Evolutionary conservation across 1,140 invertebrate genomes (phyloP).

Genomic region (Andricus grossulariae): DNA sequence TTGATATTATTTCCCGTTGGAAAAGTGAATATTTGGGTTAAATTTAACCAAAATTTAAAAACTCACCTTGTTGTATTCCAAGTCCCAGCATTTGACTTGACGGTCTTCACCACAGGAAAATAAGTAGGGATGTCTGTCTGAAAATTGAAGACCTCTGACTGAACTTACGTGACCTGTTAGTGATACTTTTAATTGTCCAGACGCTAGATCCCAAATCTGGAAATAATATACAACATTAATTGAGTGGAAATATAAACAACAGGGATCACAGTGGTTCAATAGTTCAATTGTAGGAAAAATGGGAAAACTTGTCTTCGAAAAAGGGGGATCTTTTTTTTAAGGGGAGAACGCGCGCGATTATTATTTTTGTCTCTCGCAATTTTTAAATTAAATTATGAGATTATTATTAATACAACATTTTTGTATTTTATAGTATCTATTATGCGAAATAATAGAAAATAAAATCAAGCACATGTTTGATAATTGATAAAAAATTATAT

Average conservation of each 20-base stretch:
- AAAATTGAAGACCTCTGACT: slow-evolving; percentile 96
- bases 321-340: too few species aligned
- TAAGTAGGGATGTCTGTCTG: slow-evolving; percentile 95
- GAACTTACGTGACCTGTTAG: slow-evolving; percentile 98
- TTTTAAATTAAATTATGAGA: too few species aligned
- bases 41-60: slow-evolving; percentile 11
- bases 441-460: too few species aligned
- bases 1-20: background rate
- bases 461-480: too few species aligned
- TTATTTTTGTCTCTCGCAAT: too few species aligned
- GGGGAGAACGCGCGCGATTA: too few species aligned
- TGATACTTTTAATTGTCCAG: slow-evolving; percentile 96
- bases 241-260: background rate
- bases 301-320: too few species aligned
- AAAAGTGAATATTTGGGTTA: background rate
- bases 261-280: too few species aligned
- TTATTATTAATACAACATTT: too few species aligned
- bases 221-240: slow-evolving; percentile 46
- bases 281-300: too few species aligned
- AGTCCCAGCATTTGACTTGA: slow-evolving; percentile 99
- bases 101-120: slow-evolving; percentile 99
- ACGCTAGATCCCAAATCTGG: slow-evolving; percentile 98
- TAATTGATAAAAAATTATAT: too few species aligned
- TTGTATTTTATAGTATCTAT: too few species aligned
- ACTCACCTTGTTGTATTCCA: slow-evolving; percentile 97